Evolutionary conservation across 2,113 vertebrate species (phyloP), one percentile per base, ranked within the genome.

Genomic region (Tetrao urogallus): DNA sequence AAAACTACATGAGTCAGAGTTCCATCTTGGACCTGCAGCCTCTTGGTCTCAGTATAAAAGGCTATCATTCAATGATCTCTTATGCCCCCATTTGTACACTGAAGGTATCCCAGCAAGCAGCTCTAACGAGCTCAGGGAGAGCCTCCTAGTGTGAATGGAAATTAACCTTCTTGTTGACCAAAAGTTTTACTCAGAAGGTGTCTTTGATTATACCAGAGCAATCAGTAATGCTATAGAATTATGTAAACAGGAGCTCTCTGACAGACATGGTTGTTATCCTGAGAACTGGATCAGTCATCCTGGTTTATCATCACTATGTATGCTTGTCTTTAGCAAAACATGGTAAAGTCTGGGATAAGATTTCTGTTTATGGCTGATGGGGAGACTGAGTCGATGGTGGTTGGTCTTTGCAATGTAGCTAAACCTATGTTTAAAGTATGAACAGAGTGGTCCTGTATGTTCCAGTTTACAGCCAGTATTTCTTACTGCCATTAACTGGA

Each of bases 251-350:
- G 15, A 66, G 13, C 56, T 36, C 36, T 32, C 27, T 43, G 48
- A 14, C 30, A 54, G 13, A 16, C 9, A 6, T 4, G 14, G 30
- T 1, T 1, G 8, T 60, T 32, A 30, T 28, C 25, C 66, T 82
- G 38, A 48, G 75, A 82, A 52, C 2, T 50, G 66, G 14, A 52
- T 76, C 54, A 8, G 2, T 22, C 28, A 30, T 9, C 32, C 17
- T 61, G 0, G 0, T 34, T 30, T 50, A 47, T 71, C 21, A 71
- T 50, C 1, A 0, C 19, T 67, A 57, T 15, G 1, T n/a, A 19
- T 19, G 5, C 18, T 66, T 34, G 10, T 63, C 48, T 64, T 30
- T 32, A 60, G 30, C 27, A 47, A 75, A 38, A 24, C 19, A 5
- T 8, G 10, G 5, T 24, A 71, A 71, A 71, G 28, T 47, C 32